Base-by-base conservation (phyloP, 2,113 vertebrate species). In the Noturus placidus region DNA sequence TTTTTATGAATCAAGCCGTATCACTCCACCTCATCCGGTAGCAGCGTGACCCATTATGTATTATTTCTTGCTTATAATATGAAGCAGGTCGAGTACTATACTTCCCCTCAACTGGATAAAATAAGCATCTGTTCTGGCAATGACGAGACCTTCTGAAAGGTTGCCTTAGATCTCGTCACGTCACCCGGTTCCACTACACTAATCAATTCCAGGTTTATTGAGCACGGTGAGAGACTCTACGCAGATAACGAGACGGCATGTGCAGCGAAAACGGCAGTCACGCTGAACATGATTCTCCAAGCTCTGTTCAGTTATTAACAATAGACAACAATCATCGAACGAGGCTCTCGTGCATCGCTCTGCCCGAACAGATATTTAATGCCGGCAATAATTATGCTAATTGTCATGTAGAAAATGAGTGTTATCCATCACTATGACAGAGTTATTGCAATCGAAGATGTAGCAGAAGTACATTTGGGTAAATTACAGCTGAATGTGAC, bases 401-500 rank as follows among this genome's bases (percentile, higher is more conserved):
- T 65, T 61, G 56, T 17, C 69, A 83, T 52, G 80, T 52, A 67
- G 80, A 78, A 82, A 88, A 90, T 87, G 85, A 87, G 63, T 33
- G 35, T 59, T 35, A 87, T 87, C 87, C 84, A 74, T 87, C 89
- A 85, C n/a, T 35, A 33, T 74, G 25, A 82, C 85, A 69, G 84
- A n/a, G 15, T 85, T 90, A 90, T 87, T 83, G 65, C 67, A 42
- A 52, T n/a, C 14, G 59, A 22, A 57, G 84, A 76, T 84, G 81
- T 38, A 72, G 59, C 46, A 79, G 46, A 69, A 63, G 78, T 86
- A 85, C 82, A 85, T 82, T 81, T 4, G 42, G 35, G 52, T 57
- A 57, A 70, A 88, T 88, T 76, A 88, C 72, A 22, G 76, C 30
- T 70, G 79, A 81, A 85, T 38, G 38, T 81, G n/a, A 84, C 96